A percentile compares a stretch with the other conserved stretches of the same genome.
Evolutionary conservation across 2,797 vertebrate species (phyloP).

Genomic region (Arrhamphus sclerolepis): DNA sequence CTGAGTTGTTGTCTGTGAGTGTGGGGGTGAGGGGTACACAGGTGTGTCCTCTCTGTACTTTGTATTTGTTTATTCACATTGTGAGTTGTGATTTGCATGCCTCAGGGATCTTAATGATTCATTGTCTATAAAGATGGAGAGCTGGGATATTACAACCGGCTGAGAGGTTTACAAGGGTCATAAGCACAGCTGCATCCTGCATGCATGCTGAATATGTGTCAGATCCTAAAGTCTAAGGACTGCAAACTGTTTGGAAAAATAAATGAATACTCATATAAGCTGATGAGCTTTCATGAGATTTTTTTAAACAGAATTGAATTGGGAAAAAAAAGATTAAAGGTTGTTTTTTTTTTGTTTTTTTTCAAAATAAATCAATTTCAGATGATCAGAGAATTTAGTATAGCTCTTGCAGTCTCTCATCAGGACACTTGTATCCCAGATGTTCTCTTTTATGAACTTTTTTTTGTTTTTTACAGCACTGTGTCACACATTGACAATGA

Average conservation of each 20-base stretch:
- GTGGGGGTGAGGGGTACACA: constrained; percentile 12
- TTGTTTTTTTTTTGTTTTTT: too few species aligned
- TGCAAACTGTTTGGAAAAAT: constrained; percentile 31
- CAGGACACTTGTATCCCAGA: too few species aligned
- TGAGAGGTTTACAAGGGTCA: constrained; percentile 56
- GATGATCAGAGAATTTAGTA: too few species aligned
- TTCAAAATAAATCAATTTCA: too few species aligned
- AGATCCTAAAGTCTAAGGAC: constrained; percentile 32
- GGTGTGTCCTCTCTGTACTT: constrained; percentile 59
- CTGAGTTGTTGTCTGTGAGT: neutral
- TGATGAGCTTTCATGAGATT: too few species aligned
- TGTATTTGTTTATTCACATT: constrained; percentile 43
- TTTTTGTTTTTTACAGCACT: too few species aligned
- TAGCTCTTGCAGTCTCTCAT: too few species aligned
- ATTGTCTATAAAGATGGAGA: constrained; percentile 51
- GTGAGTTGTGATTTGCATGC: constrained; percentile 22
- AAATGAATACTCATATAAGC: constrained; percentile 23
- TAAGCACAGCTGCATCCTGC: constrained; percentile 71
- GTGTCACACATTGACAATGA: too few species aligned
- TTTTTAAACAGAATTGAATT: too few species aligned
- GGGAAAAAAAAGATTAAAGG: too few species aligned
- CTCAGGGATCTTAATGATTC: constrained; percentile 51
- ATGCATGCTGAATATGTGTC: constrained; percentile 39
- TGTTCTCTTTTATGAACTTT: too few species aligned
- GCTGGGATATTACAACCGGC: constrained; percentile 35